Evolutionary conservation across 1,140 invertebrate genomes (phyloP).

Genomic region (Drosophila orosa): DNA sequence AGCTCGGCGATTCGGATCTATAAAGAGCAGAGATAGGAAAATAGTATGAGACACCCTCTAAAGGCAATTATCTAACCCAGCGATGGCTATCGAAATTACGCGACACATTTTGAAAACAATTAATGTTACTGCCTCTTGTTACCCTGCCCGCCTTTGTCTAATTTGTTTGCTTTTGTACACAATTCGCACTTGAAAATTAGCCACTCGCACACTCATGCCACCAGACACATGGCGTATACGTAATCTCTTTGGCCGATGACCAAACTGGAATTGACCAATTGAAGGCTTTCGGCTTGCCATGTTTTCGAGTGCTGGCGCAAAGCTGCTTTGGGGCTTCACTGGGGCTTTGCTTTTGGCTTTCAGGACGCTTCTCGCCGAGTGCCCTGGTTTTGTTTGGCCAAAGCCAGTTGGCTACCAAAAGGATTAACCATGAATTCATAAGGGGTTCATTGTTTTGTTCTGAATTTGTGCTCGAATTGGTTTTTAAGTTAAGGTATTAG

Average conservation of each 20-base stretch:
- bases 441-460: constrained; percentile 13
- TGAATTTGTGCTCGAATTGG: constrained; percentile 8
- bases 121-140: constrained; percentile 39
- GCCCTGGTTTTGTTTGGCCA: constrained; percentile 19
- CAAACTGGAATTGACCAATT: constrained; percentile 58
- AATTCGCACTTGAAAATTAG: constrained; percentile 54
- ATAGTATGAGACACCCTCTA: constrained; percentile 49
- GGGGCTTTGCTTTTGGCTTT: constrained; percentile 37
- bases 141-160: constrained; percentile 34
- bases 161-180: constrained; percentile 72
- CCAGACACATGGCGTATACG: constrained; percentile 63
- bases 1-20: constrained; percentile 83
- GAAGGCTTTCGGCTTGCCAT: constrained; percentile 58
- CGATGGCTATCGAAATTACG: constrained; percentile 50
- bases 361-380: constrained; percentile 25
- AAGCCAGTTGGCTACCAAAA: constrained; percentile 22
- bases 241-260: constrained; percentile 58
- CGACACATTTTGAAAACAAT: constrained; percentile 67
- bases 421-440: constrained; percentile 18
- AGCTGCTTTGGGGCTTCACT: constrained; percentile 66
- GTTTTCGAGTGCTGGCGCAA: constrained; percentile 69
- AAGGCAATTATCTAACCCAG: constrained; percentile 43
- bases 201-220: constrained; percentile 18
- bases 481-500: constrained; percentile 8
- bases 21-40: background rate